These are phyloP conservation scores for Xiphorhynchus elegans DNA, from an alignment of 2,113 vertebrate genomes.

Conservation along the genomic window DNA sequence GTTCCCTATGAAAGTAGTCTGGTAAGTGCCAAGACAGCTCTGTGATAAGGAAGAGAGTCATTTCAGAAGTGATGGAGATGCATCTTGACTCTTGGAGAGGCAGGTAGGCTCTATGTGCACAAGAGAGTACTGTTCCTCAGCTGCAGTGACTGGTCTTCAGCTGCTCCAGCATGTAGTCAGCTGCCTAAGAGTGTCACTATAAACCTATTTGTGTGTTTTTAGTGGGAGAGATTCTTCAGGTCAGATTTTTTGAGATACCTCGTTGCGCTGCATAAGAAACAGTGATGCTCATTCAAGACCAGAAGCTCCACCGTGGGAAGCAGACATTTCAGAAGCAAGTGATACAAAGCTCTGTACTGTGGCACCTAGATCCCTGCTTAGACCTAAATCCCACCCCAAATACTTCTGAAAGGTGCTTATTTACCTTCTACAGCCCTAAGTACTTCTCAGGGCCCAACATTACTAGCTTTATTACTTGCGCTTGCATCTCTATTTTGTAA, in stretches of 20 bases:
- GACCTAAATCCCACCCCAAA: neutral
- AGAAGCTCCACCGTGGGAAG: neutral
- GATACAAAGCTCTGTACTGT: neutral
- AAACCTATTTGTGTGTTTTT: neutral
- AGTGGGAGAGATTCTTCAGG: neutral
- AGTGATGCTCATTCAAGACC: neutral
- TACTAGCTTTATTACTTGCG: neutral
- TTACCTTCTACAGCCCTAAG: neutral
- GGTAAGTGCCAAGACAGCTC: neutral
- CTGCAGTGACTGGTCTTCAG: neutral
- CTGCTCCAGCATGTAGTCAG: neutral
- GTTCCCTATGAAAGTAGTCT: neutral
- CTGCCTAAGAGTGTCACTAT: neutral
- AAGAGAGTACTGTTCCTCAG: neutral
- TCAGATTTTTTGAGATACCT: neutral
- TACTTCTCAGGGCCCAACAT: neutral
- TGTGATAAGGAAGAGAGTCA: neutral
- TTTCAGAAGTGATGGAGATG: neutral
- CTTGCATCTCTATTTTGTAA: neutral
- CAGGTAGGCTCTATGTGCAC: neutral
- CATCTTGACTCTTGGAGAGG: neutral
- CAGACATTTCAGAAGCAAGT: neutral
- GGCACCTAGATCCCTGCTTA: neutral
- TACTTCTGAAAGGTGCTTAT: neutral
- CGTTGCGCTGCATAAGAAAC: neutral